A percentile compares a stretch with the other conserved stretches of the same genome.
These are phyloP conservation scores for Scaptodrosophila lebanonensis DNA, from an alignment of 1,140 invertebrate species.

Conservation along the genomic window DNA sequence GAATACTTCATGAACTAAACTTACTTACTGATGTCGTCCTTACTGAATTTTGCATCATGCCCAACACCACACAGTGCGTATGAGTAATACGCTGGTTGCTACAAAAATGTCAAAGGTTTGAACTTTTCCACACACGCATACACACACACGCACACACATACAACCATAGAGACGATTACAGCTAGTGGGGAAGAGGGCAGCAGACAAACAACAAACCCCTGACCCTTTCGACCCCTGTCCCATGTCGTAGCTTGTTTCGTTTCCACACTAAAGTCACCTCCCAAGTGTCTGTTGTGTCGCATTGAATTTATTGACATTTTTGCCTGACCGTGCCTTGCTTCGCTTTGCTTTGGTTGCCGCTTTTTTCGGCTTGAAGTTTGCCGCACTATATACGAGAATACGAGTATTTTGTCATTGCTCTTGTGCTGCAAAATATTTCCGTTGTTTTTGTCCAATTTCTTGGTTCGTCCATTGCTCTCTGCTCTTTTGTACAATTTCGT, in stretches of 20 bases:
- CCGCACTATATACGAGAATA: too few relatives aligned
- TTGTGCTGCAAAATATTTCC: constrained; percentile 38
- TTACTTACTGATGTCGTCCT: not conserved
- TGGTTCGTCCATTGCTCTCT: not conserved
- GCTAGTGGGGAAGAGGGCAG: too few relatives aligned
- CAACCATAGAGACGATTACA: constrained; percentile 56
- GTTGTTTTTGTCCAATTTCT: constrained; percentile 32
- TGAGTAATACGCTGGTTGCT: constrained; percentile 64
- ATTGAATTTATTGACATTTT: constrained; percentile 75
- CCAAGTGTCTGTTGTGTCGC: constrained; percentile 72
- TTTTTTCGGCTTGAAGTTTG: too few relatives aligned
- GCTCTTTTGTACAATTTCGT: constrained; percentile 51
- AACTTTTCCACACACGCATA: constrained; percentile 63
- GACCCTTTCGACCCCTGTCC: constrained; percentile 19
- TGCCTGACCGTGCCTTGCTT: constrained; percentile 50
- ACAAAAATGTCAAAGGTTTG: constrained; percentile 69
- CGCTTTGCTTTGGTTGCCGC: too few relatives aligned
- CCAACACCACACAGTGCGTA: constrained; percentile 45
- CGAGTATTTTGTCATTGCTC: constrained; percentile 11
- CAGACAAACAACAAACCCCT: constrained; percentile 14
- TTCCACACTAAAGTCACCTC: constrained; percentile 69
- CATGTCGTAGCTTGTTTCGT: constrained; percentile 33
- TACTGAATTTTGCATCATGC: constrained; percentile 38
- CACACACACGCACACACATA: constrained; percentile 16
- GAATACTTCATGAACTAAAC: not conserved